phyloP scores from a whole-genome alignment of 2,888 invertebrate species.

The Tinea pellionella region DNA sequence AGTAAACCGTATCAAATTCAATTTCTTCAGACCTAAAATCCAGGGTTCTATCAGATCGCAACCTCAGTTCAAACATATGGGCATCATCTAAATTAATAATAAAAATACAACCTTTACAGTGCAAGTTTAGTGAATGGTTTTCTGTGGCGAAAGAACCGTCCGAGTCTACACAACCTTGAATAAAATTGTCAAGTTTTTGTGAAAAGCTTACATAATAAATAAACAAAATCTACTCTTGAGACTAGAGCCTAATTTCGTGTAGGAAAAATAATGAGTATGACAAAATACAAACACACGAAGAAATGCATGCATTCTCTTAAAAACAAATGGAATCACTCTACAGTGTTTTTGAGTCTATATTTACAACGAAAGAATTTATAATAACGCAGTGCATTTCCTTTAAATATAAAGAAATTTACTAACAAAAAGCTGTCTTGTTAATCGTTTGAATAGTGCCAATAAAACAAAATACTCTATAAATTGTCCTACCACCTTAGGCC shows the following conservation, averaged over 20 bases:
- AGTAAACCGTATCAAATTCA: too few relatives aligned
- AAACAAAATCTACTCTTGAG: slow-evolving; percentile 26
- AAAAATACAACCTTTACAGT: too few relatives aligned
- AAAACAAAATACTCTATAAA: not conserved
- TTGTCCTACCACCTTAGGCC: slow-evolving; percentile 3
- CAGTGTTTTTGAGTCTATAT: slow-evolving; percentile 5
- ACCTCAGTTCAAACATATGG: too few relatives aligned
- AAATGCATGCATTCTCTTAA: slow-evolving; percentile 68
- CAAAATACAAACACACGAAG: slow-evolving; percentile 53
- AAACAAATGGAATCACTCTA: slow-evolving; percentile 65
- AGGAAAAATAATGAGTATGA: slow-evolving; percentile 48
- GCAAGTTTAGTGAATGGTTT: too few relatives aligned
- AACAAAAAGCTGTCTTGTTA: not conserved
- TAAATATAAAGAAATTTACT: not conserved
- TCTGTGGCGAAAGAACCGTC: too few relatives aligned
- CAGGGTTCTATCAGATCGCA: too few relatives aligned
- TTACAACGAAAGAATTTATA: not conserved
- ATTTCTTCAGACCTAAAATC: too few relatives aligned
- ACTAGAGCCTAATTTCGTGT: slow-evolving; percentile 61
- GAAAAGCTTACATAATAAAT: not conserved
- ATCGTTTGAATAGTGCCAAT: not conserved
- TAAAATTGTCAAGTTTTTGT: too few relatives aligned
- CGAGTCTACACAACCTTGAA: too few relatives aligned
- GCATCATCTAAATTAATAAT: too few relatives aligned
- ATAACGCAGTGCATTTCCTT: slow-evolving; percentile 5